phyloP scores from a whole-genome alignment of 2,888 invertebrate species.

The Leptarthrus brevirostris region DNA sequence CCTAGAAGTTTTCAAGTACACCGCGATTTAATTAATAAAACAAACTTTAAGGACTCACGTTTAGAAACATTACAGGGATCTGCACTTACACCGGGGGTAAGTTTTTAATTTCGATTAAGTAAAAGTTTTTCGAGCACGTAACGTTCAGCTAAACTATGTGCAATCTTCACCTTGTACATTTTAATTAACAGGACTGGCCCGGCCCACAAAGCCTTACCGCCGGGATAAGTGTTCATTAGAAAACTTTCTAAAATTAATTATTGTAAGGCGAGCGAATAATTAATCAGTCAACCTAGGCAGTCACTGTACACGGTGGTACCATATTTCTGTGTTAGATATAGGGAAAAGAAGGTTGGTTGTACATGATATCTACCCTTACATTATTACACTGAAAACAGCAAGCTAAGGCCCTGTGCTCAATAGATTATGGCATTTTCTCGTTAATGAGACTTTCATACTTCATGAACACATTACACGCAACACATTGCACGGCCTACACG shows the following conservation, averaged over 20 bases:
- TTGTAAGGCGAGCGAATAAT: neutral
- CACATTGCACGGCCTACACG: neutral
- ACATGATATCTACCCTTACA: neutral
- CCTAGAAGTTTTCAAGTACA: too few species aligned
- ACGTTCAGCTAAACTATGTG: constrained; percentile 2
- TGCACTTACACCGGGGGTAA: neutral
- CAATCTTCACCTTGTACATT: constrained; percentile 39
- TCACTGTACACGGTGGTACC: neutral
- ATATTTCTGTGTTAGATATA: neutral
- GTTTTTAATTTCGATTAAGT: constrained; percentile 31
- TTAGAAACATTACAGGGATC: too few species aligned
- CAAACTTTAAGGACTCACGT: too few species aligned
- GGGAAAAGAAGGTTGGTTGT: neutral
- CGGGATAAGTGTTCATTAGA: constrained; percentile 28
- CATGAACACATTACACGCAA: constrained; percentile 14
- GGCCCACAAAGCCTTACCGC: neutral
- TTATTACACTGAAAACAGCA: neutral
- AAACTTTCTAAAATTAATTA: constrained; percentile 38
- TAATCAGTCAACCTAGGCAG: neutral
- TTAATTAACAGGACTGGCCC: constrained; percentile 33
- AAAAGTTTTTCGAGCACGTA: constrained; percentile 3
- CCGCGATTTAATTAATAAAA: too few species aligned
- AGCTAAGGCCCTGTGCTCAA: neutral
- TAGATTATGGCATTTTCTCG: constrained; percentile 12
- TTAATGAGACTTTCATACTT: constrained; percentile 28